A percentile compares a stretch with the other conserved stretches of the same genome.
phyloP scores from a whole-genome alignment of 1,140 invertebrate genomes.

The Pinna nobilis region DNA sequence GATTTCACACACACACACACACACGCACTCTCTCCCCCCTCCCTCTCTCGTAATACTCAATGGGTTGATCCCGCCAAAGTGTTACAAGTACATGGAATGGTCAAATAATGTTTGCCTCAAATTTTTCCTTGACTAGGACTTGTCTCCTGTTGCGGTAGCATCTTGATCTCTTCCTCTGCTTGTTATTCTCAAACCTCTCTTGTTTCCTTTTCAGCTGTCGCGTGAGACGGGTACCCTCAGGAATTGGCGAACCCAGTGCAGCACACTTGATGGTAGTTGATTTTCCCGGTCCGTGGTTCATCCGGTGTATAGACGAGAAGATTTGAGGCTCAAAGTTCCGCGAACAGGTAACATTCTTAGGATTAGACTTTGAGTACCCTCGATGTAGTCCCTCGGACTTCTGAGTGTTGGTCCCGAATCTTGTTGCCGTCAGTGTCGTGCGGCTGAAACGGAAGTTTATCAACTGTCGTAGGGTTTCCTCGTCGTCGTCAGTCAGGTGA shows the following conservation, averaged over 20 bases:
- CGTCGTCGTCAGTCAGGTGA: neutral
- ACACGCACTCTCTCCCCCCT: no score
- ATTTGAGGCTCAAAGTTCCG: neutral
- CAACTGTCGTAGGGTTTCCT: neutral
- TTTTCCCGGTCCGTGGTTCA: neutral
- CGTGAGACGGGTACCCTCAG: neutral
- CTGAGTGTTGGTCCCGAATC: neutral
- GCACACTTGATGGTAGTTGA: neutral
- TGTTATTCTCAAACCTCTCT: neutral
- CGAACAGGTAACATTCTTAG: neutral
- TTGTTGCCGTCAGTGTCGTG: neutral
- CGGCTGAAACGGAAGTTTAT: neutral
- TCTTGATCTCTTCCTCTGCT: no score
- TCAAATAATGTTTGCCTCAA: no score
- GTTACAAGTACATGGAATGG: no score
- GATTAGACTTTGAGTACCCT: constrained; percentile 4
- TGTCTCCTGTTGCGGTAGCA: neutral
- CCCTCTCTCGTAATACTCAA: no score
- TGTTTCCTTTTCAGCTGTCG: neutral
- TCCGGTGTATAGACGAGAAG: neutral
- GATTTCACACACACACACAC: no score
- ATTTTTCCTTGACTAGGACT: neutral
- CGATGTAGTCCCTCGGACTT: neutral
- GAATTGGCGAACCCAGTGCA: neutral
- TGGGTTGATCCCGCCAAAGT: no score